phyloP scores from a whole-genome alignment of 2,797 vertebrate species.

The Streptopelia turtur region DNA sequence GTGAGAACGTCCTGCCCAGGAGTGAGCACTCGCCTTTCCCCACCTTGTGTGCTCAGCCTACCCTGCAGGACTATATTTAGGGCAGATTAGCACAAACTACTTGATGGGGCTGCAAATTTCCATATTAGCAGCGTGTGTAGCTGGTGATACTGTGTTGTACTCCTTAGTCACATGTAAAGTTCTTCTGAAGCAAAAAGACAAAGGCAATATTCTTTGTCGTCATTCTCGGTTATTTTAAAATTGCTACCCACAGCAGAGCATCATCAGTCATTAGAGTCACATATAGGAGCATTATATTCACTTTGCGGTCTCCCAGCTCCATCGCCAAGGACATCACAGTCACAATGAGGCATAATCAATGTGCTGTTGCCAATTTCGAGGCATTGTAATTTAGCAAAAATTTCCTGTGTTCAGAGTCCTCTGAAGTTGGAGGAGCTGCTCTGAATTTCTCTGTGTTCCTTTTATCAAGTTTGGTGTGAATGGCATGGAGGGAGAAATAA shows the following conservation, averaged over 20 bases:
- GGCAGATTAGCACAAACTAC: not conserved
- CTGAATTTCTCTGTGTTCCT: constrained; percentile 8
- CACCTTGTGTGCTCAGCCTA: not conserved
- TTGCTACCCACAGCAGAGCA: constrained; percentile 45
- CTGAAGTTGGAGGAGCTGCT: constrained; percentile 20
- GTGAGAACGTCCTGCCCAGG: not conserved
- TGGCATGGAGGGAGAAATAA: not conserved
- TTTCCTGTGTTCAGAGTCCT: constrained; percentile 19
- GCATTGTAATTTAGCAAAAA: constrained; percentile 56
- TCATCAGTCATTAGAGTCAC: constrained; percentile 60
- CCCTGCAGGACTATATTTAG: not conserved
- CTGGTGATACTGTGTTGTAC: not conserved
- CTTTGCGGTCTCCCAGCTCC: constrained; percentile 12
- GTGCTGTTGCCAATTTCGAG: constrained; percentile 32
- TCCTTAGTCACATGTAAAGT: constrained; percentile 44
- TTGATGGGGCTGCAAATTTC: constrained; percentile 27
- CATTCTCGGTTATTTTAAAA: constrained; percentile 56
- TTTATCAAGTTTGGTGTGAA: not conserved
- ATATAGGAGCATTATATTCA: constrained; percentile 41
- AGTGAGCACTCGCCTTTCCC: not conserved
- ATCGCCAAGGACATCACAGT: constrained; percentile 50
- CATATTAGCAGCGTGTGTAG: not conserved
- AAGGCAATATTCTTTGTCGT: constrained; percentile 41
- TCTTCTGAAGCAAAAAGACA: constrained; percentile 41
- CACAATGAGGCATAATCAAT: constrained; percentile 37